Evolutionary conservation across 2,888 invertebrate genomes (phyloP).

Genomic region (Eretmocerus hayati): DNA sequence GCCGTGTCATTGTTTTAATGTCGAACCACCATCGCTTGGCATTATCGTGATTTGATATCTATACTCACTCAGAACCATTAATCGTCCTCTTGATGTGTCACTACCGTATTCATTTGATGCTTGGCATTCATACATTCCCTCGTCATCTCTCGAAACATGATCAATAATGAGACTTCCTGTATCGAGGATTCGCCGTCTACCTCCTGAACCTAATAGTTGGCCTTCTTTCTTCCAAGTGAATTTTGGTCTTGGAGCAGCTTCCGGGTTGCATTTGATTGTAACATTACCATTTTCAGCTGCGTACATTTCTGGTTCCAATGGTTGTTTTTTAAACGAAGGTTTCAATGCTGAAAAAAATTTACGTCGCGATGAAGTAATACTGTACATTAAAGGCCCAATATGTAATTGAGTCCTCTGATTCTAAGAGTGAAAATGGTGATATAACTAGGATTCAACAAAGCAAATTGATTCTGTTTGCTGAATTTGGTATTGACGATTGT

Average conservation of each 20-base stretch:
- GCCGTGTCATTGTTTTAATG: no score
- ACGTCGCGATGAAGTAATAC: no score
- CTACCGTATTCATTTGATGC: conserved; percentile 80
- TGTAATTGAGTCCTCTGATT: no score
- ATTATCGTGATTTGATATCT: no score
- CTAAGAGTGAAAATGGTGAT: neutral
- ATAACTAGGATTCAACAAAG: neutral
- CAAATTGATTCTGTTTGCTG: no score
- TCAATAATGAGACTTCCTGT: conserved; percentile 82
- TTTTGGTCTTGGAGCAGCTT: conserved; percentile 85
- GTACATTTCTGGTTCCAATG: conserved; percentile 82
- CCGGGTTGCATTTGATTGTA: conserved; percentile 85
- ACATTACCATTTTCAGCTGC: conserved; percentile 88
- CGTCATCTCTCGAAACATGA: conserved; percentile 80
- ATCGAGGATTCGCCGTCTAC: conserved; percentile 72
- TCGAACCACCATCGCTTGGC: no score
- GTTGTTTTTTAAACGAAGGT: conserved; percentile 84
- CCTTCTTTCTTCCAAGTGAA: conserved; percentile 89
- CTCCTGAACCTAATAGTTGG: conserved; percentile 67
- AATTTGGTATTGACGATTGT: no score
- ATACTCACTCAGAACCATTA: conserved; percentile 72
- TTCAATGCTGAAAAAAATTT: conserved; percentile 52
- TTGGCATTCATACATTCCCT: conserved; percentile 77
- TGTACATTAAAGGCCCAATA: no score
- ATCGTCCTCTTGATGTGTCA: conserved; percentile 76